Percentiles rank a stretch among this genome's conserved stretches.
Conservation (phyloP, 2,113 vertebrate genomes). For the Cichladusa arquata region DNA sequence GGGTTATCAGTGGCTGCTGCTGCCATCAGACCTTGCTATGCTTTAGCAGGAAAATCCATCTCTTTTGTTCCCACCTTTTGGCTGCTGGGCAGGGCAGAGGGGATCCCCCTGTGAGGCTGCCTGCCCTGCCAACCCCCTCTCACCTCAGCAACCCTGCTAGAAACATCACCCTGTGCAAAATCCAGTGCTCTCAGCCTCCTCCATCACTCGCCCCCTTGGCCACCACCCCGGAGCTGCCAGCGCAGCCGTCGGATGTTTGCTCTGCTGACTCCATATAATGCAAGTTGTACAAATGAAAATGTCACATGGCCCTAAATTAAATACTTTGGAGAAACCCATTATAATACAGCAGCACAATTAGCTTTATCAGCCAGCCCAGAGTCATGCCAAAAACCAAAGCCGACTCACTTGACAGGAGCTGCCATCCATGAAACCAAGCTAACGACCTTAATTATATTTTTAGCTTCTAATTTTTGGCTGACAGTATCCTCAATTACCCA, state of each 20-base stretch:
- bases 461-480: conserved; percentile 60
- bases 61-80: not conserved
- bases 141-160: not conserved
- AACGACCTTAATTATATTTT: conserved; percentile 52
- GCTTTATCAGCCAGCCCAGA: conserved; percentile 53
- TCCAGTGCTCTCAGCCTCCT: not conserved
- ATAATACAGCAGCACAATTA: conserved; percentile 32
- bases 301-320: conserved; percentile 26
- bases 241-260: not conserved
- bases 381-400: conserved; percentile 46
- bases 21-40: not conserved
- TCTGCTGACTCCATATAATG: conserved; percentile 17
- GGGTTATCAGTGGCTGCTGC: not conserved
- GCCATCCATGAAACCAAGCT: conserved; percentile 54
- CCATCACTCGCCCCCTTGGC: not conserved
- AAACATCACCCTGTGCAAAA: not conserved
- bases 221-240: not conserved
- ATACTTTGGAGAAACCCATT: conserved; percentile 38
- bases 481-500: conserved; percentile 26
- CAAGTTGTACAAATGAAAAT: not conserved
- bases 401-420: conserved; percentile 42
- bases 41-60: not conserved
- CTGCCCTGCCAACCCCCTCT: not conserved
- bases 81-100: not conserved
- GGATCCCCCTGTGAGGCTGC: not conserved